A percentile compares a stretch with the other conserved stretches of the same genome.
These are phyloP conservation scores for Gasteruption jaculator DNA, from an alignment of 2,888 invertebrate genomes.

Conservation along the genomic window DNA sequence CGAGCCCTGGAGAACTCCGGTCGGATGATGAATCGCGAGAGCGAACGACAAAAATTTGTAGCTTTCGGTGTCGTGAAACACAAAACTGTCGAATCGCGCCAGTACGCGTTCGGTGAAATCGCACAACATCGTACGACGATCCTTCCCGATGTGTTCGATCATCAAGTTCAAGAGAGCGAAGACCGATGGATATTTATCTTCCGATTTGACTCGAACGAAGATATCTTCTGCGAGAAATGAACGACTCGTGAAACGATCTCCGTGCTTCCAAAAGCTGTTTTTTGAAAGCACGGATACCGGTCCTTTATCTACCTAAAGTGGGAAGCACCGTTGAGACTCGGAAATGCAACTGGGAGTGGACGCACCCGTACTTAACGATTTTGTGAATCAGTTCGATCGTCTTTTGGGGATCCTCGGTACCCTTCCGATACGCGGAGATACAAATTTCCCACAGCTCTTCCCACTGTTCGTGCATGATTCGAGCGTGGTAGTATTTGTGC, in stretches of 20 bases:
- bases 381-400: conserved; percentile 52
- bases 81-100: conserved; percentile 51
- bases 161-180: too few species aligned
- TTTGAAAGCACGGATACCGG: too few species aligned
- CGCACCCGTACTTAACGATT: conserved; percentile 52
- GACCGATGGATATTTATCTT: too few species aligned
- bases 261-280: too few species aligned
- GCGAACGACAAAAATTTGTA: conserved; percentile 55
- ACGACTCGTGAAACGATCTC: too few species aligned
- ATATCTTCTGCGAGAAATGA: too few species aligned
- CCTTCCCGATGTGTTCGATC: conserved; percentile 54
- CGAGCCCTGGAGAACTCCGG: conserved; percentile 43
- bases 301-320: conserved; percentile 38
- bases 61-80: conserved; percentile 43
- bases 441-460: conserved; percentile 48
- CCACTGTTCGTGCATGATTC: conserved; percentile 57
- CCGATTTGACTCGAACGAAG: too few species aligned
- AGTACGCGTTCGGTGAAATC: conserved; percentile 55
- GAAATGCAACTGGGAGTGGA: conserved; percentile 33
- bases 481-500: conserved; percentile 54
- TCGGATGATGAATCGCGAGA: conserved; percentile 55
- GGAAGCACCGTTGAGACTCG: conserved; percentile 33
- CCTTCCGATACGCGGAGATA: conserved; percentile 26
- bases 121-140: conserved; percentile 55
- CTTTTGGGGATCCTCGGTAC: conserved; percentile 48